Evolutionary conservation across 2,888 invertebrate genomes (phyloP).

Genomic region (Ryuthela nishihirai): DNA sequence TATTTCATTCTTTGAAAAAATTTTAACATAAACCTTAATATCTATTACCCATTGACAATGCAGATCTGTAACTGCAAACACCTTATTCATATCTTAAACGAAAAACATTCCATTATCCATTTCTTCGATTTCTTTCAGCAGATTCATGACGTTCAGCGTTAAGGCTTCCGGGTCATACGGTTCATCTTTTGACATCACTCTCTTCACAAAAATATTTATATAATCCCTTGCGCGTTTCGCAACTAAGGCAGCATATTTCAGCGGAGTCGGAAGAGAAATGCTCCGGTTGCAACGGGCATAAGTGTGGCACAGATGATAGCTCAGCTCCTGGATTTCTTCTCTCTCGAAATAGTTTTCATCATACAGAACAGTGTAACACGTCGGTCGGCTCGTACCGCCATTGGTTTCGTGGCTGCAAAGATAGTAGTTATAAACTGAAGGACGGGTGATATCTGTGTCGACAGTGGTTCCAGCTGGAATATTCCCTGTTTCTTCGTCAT

Average conservation of each 20-base stretch:
- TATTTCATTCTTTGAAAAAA: too few relatives aligned
- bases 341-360: slow-evolving; percentile 69
- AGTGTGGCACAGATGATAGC: slow-evolving; percentile 79
- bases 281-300: slow-evolving; percentile 60
- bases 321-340: slow-evolving; percentile 71
- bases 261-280: background rate
- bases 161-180: too few relatives aligned
- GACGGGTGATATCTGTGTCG: slow-evolving; percentile 53
- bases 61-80: too few relatives aligned
- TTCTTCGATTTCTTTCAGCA: too few relatives aligned
- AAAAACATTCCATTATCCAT: too few relatives aligned
- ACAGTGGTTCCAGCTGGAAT: slow-evolving; percentile 54
- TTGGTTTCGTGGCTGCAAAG: slow-evolving; percentile 54
- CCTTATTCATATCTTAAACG: too few relatives aligned
- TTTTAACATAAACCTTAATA: too few relatives aligned
- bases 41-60: too few relatives aligned
- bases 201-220: too few relatives aligned
- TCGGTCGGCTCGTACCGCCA: slow-evolving; percentile 50
- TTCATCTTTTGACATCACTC: too few relatives aligned
- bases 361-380: slow-evolving; percentile 78
- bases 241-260: background rate
- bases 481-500: slow-evolving; percentile 50
- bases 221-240: background rate
- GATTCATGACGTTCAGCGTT: too few relatives aligned
- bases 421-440: slow-evolving; percentile 54